Base-by-base conservation (phyloP, 2,113 vertebrate species). In the Zeus faber region DNA sequence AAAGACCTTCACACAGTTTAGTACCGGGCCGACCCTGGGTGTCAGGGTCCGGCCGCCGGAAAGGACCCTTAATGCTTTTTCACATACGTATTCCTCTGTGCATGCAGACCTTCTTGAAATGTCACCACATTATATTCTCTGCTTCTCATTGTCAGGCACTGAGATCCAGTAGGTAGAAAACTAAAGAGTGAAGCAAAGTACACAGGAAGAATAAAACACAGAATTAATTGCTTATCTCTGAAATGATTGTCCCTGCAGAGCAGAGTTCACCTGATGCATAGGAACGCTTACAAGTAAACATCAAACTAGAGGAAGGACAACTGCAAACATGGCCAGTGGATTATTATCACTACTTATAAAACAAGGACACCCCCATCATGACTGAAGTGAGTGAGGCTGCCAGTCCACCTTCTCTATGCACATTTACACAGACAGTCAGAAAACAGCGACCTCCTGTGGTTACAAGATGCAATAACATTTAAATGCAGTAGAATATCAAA, bases 361-460 rank as follows among this genome's bases (percentile, higher is more conserved):
- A 55, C 64, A 18, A 37, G 16, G 52, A 54, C 1, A 41, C 23
- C 44, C 21, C 23, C 53, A 0, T 16, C 53, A 0, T 16, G 23
- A 40, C 41, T 16, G 41, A 48, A 46, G 51, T 65, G 62, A 51
- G 58, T 43, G 60, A 52, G 44, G 45, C 56, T 69, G 55, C 23
- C 48, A 45, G 51, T 48, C 16, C 52, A 29, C 29, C 56, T 58
- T 54, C 18, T 35, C 54, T 26, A 48, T 23, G 22, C 20, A 23
- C 44, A 26, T 24, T 29, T 24, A 31, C 44, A 21, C 8, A 44
- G n/a, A 54, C 8, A 29, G 57, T 44, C 35, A 29, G 23, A 47
- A 71, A 82, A 78, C 74, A 62, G 79, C 17, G 58, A 68, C 74
- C 41, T 54, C 77, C 46, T 71, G 80, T 80, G 84, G 81, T 55